Conservation (phyloP, 2,113 vertebrate genomes). For the Thryonomys swinderianus region DNA sequence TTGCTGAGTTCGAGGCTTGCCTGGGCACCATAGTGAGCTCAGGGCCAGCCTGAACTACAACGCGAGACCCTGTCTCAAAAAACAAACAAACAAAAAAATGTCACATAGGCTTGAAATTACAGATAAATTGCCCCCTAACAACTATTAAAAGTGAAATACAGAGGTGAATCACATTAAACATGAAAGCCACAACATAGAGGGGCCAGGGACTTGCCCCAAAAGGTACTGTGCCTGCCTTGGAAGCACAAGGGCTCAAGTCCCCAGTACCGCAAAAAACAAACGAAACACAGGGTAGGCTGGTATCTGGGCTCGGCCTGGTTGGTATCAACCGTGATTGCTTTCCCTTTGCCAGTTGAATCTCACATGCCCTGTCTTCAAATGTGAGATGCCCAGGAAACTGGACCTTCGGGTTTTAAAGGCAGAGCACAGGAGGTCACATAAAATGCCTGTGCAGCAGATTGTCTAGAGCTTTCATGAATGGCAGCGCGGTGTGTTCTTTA, state of each 20-base stretch:
- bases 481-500: too few species aligned
- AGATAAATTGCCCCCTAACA: neutral
- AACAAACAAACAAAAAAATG: too few species aligned
- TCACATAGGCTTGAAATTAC: neutral
- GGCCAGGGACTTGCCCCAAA: too few species aligned
- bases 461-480: too few species aligned
- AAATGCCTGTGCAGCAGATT: neutral
- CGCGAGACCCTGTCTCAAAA: too few species aligned
- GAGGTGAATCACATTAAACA: neutral
- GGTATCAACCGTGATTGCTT: neutral
- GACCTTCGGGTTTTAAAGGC: neutral
- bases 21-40: too few species aligned
- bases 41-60: too few species aligned
- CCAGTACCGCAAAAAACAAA: too few species aligned
- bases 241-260: too few species aligned
- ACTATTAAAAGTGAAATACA: neutral
- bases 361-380: neutral
- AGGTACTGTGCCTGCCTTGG: too few species aligned
- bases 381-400: neutral
- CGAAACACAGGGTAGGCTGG: neutral
- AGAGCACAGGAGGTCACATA: neutral
- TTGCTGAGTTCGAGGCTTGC: too few species aligned
- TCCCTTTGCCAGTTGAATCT: neutral
- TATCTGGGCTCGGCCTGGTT: neutral
- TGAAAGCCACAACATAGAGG: too few species aligned